phyloP scores from a whole-genome alignment of 2,113 vertebrate genomes.

The Rattus rattus region DNA sequence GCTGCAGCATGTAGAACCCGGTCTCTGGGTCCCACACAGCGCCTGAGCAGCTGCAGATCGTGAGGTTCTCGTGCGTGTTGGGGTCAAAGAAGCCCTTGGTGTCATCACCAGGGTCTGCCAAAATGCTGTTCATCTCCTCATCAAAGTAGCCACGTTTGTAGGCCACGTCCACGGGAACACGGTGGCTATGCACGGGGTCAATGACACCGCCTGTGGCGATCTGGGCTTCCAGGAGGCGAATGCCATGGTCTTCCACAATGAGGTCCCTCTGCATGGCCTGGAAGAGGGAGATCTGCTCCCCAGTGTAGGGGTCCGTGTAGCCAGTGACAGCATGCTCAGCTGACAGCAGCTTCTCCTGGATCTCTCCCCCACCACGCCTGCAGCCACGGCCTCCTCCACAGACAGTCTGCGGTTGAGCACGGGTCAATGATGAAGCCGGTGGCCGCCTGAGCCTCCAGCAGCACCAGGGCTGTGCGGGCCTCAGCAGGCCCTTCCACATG shows the following conservation, averaged over 20 bases:
- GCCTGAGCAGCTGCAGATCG: conserved; percentile 87
- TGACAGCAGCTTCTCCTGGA: conserved; percentile 87
- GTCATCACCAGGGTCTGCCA: conserved; percentile 81
- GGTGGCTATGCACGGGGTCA: conserved; percentile 83
- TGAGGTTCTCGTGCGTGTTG: conserved; percentile 87
- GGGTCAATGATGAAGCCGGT: conserved; percentile 90
- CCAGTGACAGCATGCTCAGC: conserved; percentile 93
- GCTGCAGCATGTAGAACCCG: conserved; percentile 84
- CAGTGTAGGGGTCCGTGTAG: conserved; percentile 88
- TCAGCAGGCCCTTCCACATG: no score
- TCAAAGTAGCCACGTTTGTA: conserved; percentile 83
- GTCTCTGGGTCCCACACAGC: conserved; percentile 82
- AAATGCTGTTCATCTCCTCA: conserved; percentile 79
- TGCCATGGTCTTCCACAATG: conserved; percentile 85
- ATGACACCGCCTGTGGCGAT: conserved; percentile 86
- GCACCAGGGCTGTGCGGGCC: conserved; percentile 80
- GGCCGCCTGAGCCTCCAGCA: conserved; percentile 88
- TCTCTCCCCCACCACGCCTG: conserved; percentile 82
- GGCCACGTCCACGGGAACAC: conserved; percentile 83
- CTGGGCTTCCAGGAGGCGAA: conserved; percentile 88
- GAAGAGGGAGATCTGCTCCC: conserved; percentile 85
- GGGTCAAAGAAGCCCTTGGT: conserved; percentile 89
- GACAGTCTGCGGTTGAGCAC: conserved; percentile 84
- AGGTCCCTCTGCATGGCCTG: conserved; percentile 88
- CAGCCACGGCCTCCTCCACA: conserved; percentile 86